Evolutionary conservation across 1,140 invertebrate genomes (phyloP), one percentile per base, ranked within the genome.

Genomic region (Potamilus streckersoni): DNA sequence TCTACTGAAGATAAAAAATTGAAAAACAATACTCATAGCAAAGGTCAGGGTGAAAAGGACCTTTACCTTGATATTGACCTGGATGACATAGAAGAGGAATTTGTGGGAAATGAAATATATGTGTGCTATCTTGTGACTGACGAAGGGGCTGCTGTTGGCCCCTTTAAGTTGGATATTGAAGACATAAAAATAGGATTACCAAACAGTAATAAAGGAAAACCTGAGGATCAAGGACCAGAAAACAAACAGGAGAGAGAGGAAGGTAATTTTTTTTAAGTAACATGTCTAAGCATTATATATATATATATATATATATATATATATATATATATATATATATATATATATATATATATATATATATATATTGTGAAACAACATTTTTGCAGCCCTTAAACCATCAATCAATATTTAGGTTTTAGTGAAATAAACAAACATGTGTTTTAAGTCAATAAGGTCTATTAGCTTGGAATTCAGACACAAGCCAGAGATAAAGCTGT

Each of bases 141-240:
- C 27, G 78, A 78, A 68, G 87, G 86, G 19, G 82, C 70, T 58
- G 69, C 82, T 27, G 80, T 86, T 17, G 87, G 87, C 2, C 87
- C 87, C 6, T 68, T 88, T n/a, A 78, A 72, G 69, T 70, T 88
- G 23, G 86, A 88, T 69, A 84, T 88, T 60, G 79, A 88, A 64
- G 82, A 86, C 73, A 79, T 85, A 38, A 75, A 81, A 66, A 71
- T 86, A 56, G 86, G 86, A 65, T 72, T 87, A 55, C 83, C 83
- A 14, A 79, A 75, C n/a, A 27, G 70, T 55, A 73, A 74, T 15
- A 72, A 75, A 17, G 27, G 63, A 60, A 70, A 71, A 15, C 6
- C 38, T 49, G 38, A 49, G 38, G 38, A 49, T 49, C 38, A 49
- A 49, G 38, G 61, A 66, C 38, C 19, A 57, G 67, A 72, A 68